These are phyloP conservation scores for Pammene fasciana DNA, from an alignment of 2,888 invertebrate genomes.

Conservation along the genomic window DNA sequence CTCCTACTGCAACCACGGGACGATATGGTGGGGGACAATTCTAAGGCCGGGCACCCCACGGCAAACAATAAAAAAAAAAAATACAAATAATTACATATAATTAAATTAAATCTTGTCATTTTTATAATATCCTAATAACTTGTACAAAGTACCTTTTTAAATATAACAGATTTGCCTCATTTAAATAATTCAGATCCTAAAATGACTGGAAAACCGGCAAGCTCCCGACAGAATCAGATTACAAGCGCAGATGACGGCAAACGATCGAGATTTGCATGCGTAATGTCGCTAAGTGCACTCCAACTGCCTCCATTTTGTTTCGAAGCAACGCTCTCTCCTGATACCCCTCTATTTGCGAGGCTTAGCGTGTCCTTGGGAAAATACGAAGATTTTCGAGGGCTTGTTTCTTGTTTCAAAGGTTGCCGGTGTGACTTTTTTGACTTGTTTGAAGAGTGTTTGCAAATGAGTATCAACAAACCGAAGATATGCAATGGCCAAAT, in stretches of 20 bases:
- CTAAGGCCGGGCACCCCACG: too few species aligned
- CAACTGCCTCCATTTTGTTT: slow-evolving; percentile 61
- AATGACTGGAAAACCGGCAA: slow-evolving; percentile 47
- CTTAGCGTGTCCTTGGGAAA: slow-evolving; percentile 30
- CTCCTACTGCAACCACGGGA: too few species aligned
- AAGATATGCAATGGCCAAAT: too few species aligned
- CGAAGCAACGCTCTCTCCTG: slow-evolving; percentile 33
- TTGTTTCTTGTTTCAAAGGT: slow-evolving; percentile 19
- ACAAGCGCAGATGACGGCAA: slow-evolving; percentile 67
- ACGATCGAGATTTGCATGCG: slow-evolving; percentile 72
- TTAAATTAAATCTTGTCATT: too few species aligned
- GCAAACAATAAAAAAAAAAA: too few species aligned
- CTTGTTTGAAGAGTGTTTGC: background rate
- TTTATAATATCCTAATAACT: too few species aligned
- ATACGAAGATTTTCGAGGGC: slow-evolving; percentile 23
- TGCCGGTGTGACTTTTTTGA: background rate
- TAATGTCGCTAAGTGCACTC: slow-evolving; percentile 76
- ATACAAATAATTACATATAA: too few species aligned
- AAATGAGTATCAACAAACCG: background rate
- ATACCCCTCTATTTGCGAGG: slow-evolving; percentile 34
- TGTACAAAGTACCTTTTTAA: background rate
- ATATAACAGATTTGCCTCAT: slow-evolving; percentile 14
- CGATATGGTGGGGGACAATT: too few species aligned
- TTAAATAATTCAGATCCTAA: slow-evolving; percentile 27
- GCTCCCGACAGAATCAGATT: slow-evolving; percentile 70